Evolutionary conservation across 2,113 vertebrate species (phyloP), one percentile per base, ranked within the genome.

Genomic region (Nanorana parkeri): DNA sequence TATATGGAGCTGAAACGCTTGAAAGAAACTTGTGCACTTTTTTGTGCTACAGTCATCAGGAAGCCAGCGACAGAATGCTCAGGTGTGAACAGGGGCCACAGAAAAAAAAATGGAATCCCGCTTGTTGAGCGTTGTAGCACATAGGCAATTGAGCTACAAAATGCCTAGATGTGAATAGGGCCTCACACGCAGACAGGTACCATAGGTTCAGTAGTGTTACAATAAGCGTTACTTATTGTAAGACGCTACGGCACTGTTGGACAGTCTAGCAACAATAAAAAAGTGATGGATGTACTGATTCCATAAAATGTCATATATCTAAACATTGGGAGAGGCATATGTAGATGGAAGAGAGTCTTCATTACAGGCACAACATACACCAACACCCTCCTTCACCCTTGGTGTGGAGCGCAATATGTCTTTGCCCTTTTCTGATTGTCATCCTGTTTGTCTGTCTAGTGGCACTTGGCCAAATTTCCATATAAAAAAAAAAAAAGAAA

Each of bases 401-500:
- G 29, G 69, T 47, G 52, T 63, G 64, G 32, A 36, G 21, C 36
- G 20, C 80, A 75, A n/a, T 75, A 61, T 65, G 52, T 19, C 52
- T 56, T 66, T 67, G 51, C 78, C 80, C 56, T 51, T 72, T 63
- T 65, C 47, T 56, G 20, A 66, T 72, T 79, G 64, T 74, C 68
- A 79, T 84, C 77, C 83, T 79, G 83, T 79, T 84, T 84, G 68
- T 79, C 77, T 72, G 75, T 79, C 54, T 66, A 32, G 76, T 79
- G 83, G 77, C 68, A 66, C 29, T 67, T 67, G 0, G 83, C 77
- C 83, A 84, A 75, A 80, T 84, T 84, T 84, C 68, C 83, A 84
- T 68, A 61, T 74, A 28, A 84, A 79, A 51, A 68, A 77, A 32
- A 19, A 47, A 36, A 36, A 36, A 65, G 73, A 63, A 84, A 72